phyloP scores from a whole-genome alignment of 1,140 invertebrate species.

The Latrodectus geometricus region DNA sequence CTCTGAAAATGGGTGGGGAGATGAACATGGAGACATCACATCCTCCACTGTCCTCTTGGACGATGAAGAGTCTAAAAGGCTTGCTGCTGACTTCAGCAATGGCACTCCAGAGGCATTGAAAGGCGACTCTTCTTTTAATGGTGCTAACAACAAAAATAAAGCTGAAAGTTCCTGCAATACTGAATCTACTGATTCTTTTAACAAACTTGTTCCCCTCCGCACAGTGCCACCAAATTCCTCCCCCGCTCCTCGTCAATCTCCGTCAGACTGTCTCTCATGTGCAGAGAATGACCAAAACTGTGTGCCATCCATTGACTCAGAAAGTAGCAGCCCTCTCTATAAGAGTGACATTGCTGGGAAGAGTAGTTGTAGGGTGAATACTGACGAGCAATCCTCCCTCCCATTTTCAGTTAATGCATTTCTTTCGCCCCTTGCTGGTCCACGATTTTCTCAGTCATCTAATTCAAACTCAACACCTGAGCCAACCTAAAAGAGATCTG shows the following conservation, averaged over 20 bases:
- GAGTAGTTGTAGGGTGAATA: neutral
- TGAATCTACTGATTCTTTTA: constrained; percentile 27
- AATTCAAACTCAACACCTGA: constrained; percentile 5
- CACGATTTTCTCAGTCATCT: constrained; percentile 37
- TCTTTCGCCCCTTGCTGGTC: constrained; percentile 52
- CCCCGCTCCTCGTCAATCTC: constrained; percentile 1
- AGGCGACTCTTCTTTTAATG: neutral
- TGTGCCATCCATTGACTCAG: constrained; percentile 38
- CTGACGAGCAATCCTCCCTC: constrained; percentile 4
- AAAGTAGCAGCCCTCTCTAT: neutral
- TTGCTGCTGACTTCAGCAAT: neutral
- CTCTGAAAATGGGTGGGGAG: constrained; percentile 27
- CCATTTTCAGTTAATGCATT: constrained; percentile 57
- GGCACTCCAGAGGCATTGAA: neutral
- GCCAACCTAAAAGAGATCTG: constrained; percentile 51
- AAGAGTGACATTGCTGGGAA: neutral
- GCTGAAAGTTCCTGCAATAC: constrained; percentile 48
- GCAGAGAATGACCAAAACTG: constrained; percentile 22
- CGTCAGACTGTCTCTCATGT: constrained; percentile 19
- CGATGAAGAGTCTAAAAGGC: neutral
- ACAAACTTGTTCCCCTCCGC: constrained; percentile 5
- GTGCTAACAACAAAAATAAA: constrained; percentile 12
- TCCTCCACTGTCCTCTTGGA: constrained; percentile 42
- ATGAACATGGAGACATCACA: constrained; percentile 18
- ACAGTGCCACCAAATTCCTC: constrained; percentile 35